These are phyloP conservation scores for Cardinalis cardinalis DNA, from an alignment of 2,113 vertebrate genomes.

Conservation along the genomic window DNA sequence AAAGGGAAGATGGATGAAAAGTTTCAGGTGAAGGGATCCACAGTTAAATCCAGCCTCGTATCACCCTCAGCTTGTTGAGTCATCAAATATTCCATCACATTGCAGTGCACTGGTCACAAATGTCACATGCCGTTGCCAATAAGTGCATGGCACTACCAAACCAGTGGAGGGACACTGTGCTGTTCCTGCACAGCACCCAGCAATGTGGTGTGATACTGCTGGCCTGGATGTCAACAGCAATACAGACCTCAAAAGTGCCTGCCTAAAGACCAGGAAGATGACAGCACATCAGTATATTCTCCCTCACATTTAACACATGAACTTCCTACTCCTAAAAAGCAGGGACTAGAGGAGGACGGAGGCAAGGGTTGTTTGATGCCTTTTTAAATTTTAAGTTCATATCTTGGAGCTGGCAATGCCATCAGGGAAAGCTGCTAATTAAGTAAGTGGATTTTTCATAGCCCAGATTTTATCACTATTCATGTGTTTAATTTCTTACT, in stretches of 20 bases:
- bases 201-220: not conserved
- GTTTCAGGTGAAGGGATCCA: not conserved
- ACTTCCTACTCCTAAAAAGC: not conserved
- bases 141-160: not conserved
- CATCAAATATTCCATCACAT: not conserved
- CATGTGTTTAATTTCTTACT: not conserved
- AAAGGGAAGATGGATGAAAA: not conserved
- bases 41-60: not conserved
- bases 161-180: not conserved
- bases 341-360: not conserved
- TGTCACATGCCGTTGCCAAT: accelerated
- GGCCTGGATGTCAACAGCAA: not conserved
- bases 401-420: not conserved
- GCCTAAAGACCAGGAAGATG: not conserved
- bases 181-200: not conserved
- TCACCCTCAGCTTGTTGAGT: not conserved
- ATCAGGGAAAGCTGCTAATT: not conserved
- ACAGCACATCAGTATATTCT: not conserved
- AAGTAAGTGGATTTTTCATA: not conserved
- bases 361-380: not conserved
- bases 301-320: not conserved
- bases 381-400: not conserved
- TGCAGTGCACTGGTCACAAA: not conserved
- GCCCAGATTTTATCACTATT: not conserved
- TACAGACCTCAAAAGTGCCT: not conserved